These are phyloP conservation scores for Agrochola circellaris DNA, from an alignment of 2,888 invertebrate species.

Conservation along the genomic window DNA sequence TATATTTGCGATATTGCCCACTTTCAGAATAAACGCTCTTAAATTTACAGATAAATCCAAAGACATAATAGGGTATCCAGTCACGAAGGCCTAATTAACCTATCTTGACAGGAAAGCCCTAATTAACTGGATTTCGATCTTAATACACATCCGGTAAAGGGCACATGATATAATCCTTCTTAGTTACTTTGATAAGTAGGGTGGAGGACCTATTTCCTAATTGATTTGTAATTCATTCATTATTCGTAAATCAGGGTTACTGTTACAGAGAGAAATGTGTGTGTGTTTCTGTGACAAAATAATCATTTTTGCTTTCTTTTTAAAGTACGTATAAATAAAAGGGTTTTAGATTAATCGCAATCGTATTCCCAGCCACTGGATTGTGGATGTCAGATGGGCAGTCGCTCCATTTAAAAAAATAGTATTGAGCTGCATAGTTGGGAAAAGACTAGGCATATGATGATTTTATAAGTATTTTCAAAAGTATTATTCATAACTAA, in stretches of 20 bases:
- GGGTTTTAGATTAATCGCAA: no score
- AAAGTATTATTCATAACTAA: neutral
- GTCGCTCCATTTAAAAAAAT: neutral
- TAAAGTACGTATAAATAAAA: no score
- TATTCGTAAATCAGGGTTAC: neutral
- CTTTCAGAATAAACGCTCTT: no score
- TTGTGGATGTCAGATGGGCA: neutral
- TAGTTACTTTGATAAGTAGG: neutral
- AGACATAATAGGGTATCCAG: neutral
- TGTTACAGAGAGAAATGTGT: neutral
- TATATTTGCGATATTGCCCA: no score
- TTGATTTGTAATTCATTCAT: neutral
- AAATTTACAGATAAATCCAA: neutral
- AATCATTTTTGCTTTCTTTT: no score
- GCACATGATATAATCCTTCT: neutral
- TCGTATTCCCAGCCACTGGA: neutral
- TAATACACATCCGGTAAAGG: neutral
- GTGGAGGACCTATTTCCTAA: no score
- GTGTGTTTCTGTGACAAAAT: no score
- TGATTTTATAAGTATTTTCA: neutral
- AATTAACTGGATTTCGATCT: no score
- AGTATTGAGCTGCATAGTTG: neutral
- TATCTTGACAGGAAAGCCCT: neutral
- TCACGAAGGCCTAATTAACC: neutral
- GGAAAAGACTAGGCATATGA: neutral